Base-by-base conservation (phyloP, 2,113 vertebrate species). In the Cryptomyrus ogoouensis region DNA sequence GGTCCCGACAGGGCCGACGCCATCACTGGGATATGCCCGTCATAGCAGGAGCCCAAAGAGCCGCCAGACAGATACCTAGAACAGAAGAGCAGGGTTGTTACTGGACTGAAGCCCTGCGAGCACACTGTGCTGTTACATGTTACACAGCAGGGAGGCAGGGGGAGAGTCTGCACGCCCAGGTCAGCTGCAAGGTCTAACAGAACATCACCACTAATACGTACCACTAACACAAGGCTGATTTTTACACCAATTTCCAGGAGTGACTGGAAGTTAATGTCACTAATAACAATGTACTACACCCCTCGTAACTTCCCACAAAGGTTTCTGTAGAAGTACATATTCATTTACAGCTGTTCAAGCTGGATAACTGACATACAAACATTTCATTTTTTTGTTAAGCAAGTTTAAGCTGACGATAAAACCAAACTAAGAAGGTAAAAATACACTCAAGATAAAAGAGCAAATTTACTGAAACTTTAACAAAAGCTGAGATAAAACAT, bases 1-100 rank as follows among this genome's bases (percentile, higher is more conserved):
- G 92, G 88, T 35, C 93, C 91, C 0, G 95, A 88, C 15, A 93
- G 46, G 0, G 94, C 58, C 0, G 94, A 83, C 17, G 93, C 90
- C 87, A 94, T 92, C 35, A 94, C 50, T 24, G 93, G 90, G 88
- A 94, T 87, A 49, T 94, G 93, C 89, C 93, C 35, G 5, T 90
- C 83, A 89, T 96, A 95, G 90, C 96, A 95, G 0, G 94, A 91
- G 46, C 91, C 24, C 0, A 95, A 49, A 0, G 96, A 90, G 88
- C 97, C 96, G 90, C 96, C 96, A 0, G 97, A 94, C 50, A 98
- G 93, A 94, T 91, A 98, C 95, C 98, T 99, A 96, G 21, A 96
- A 95, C 89, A 95, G 74, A 94, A 96, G 91, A 95, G 92, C 21
- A 49, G 0, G 93, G 90, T 47, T 5, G 83, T 31, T 93, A 93